Percentiles rank a stretch among this genome's conserved stretches.
These are phyloP conservation scores for Eledona agricola DNA, from an alignment of 2,888 invertebrate genomes.

Conservation along the genomic window DNA sequence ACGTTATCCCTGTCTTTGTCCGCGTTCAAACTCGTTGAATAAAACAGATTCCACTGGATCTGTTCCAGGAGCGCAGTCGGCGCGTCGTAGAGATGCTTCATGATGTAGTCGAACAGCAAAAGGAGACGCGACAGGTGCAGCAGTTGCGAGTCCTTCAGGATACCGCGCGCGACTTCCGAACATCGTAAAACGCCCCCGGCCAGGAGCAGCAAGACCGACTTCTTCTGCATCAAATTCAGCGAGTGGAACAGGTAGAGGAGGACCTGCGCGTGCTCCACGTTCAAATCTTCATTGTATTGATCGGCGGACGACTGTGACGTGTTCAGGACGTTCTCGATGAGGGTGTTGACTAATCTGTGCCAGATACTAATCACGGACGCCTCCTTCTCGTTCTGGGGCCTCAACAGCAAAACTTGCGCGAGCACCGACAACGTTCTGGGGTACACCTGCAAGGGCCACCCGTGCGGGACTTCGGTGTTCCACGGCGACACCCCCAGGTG, in stretches of 20 bases:
- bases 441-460: slow-evolving; percentile 82
- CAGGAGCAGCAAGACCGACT: slow-evolving; percentile 85
- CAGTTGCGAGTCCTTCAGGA: slow-evolving; percentile 74
- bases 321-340: slow-evolving; percentile 85
- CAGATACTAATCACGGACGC: slow-evolving; percentile 90
- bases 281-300: slow-evolving; percentile 85
- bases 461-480: slow-evolving; percentile 69
- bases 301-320: slow-evolving; percentile 68
- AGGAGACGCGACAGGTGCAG: slow-evolving; percentile 84
- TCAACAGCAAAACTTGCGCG: slow-evolving; percentile 83
- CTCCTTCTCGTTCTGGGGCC: slow-evolving; percentile 87
- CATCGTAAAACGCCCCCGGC: slow-evolving; percentile 78
- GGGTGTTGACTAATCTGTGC: slow-evolving; percentile 87
- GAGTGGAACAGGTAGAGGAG: slow-evolving; percentile 94
- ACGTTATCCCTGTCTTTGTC: slow-evolving; percentile 68
- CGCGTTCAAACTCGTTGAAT: slow-evolving; percentile 68
- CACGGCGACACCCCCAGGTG: slow-evolving; percentile 80
- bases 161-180: slow-evolving; percentile 70
- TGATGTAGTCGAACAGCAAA: slow-evolving; percentile 90
- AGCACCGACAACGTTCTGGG: slow-evolving; percentile 82
- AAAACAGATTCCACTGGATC: slow-evolving; percentile 84
- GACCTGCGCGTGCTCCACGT: slow-evolving; percentile 95
- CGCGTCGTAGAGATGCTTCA: slow-evolving; percentile 95
- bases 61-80: slow-evolving; percentile 86
- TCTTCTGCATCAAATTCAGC: slow-evolving; percentile 95